Conservation (phyloP, 2,113 vertebrate genomes). For the Pseudopodoces humilis region DNA sequence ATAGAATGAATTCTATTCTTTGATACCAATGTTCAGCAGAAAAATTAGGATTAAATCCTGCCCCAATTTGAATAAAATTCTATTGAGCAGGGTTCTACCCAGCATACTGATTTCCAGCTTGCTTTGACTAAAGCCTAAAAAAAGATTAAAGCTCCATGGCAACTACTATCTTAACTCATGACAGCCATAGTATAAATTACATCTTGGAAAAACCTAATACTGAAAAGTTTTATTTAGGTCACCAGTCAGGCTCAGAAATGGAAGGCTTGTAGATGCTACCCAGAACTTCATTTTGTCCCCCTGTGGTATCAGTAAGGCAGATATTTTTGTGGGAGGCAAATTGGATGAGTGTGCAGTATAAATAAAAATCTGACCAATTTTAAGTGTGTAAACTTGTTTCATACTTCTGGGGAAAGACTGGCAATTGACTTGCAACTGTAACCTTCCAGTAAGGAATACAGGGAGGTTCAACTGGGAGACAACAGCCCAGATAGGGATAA, state of each 20-base stretch:
- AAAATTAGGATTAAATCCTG: slow-evolving; percentile 31
- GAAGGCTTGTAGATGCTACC: not conserved
- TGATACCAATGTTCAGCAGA: not conserved
- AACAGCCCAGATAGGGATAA: not conserved
- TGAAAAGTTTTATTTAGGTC: slow-evolving; percentile 62
- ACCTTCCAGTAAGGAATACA: not conserved
- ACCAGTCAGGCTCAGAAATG: not conserved
- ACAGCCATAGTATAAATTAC: slow-evolving; percentile 51
- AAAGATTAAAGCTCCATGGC: slow-evolving; percentile 69
- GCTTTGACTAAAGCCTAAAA: slow-evolving; percentile 62
- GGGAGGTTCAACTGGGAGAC: not conserved
- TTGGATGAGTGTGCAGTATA: not conserved
- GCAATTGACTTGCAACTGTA: not conserved
- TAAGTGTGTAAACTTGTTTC: not conserved
- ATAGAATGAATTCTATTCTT: not conserved
- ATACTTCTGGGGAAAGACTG: not conserved
- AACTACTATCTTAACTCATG: slow-evolving; percentile 66
- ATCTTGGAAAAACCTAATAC: slow-evolving; percentile 60
- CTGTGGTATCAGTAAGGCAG: not conserved
- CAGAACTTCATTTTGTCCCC: not conserved
- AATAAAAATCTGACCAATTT: not conserved
- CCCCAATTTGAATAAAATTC: slow-evolving; percentile 40
- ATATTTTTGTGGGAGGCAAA: not conserved
- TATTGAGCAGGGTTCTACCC: slow-evolving; percentile 22
- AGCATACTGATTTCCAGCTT: slow-evolving; percentile 51